These are phyloP conservation scores for Heterodera schachtii DNA, from an alignment of 1,140 invertebrate genomes.

Conservation along the genomic window DNA sequence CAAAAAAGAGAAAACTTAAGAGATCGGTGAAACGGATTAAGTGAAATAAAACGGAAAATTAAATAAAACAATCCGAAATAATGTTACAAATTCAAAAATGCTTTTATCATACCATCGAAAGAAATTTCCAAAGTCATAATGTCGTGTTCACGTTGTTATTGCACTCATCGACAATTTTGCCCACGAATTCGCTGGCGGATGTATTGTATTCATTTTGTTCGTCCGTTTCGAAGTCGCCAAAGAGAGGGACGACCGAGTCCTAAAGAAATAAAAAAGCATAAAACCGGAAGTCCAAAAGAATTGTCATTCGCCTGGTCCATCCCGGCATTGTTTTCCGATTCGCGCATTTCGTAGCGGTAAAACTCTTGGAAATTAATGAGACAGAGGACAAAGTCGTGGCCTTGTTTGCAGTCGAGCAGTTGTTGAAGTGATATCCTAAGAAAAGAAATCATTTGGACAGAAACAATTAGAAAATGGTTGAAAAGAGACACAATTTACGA, in stretches of 20 bases:
- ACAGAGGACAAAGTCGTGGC: constrained; percentile 36
- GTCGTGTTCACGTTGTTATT: background rate
- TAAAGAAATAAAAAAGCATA: background rate
- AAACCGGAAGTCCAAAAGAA: background rate
- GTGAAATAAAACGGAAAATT: too few relatives aligned
- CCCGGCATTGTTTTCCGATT: constrained; percentile 11
- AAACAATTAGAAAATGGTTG: too few relatives aligned
- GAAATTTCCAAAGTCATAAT: too few relatives aligned
- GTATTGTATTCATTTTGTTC: background rate
- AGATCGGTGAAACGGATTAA: too few relatives aligned
- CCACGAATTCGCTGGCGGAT: background rate
- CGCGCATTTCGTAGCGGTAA: constrained; percentile 35
- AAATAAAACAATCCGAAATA: too few relatives aligned
- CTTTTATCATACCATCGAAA: too few relatives aligned
- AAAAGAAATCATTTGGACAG: too few relatives aligned
- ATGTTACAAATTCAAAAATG: too few relatives aligned
- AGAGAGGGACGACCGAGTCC: constrained; percentile 22
- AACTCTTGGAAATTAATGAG: constrained; percentile 27
- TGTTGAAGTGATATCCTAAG: constrained; percentile 27
- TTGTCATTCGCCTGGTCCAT: background rate
- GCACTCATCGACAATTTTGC: background rate
- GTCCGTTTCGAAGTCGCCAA: constrained; percentile 16
- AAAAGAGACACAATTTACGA: background rate
- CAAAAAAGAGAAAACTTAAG: too few relatives aligned
- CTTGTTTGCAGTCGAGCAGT: constrained; percentile 34